Base-by-base conservation (phyloP, 2,113 vertebrate species). In the Semnornis frantzii region DNA sequence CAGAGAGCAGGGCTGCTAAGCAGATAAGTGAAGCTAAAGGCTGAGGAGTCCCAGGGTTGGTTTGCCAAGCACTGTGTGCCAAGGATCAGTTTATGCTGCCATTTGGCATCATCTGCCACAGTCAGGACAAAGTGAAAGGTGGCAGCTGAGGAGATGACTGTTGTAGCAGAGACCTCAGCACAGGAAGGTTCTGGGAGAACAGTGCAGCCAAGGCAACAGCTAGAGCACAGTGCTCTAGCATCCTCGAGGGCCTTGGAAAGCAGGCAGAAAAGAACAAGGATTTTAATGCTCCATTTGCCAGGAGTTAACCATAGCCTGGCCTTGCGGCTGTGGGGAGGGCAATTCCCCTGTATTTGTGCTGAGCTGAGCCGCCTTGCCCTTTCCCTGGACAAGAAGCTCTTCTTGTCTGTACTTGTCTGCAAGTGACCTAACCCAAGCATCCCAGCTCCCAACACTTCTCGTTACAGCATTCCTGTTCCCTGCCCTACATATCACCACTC, bases 11-110 rank as follows among this genome's bases (percentile, higher is more conserved):
- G 60, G 58, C 90, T 90, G 39, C 60, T 69, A 84, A 66, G 69
- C 80, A 90, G 65, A 62, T 94, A 93, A 90, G 65, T 48, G 79
- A 91, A 91, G 62, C 81, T 91, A 90, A 85, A 76, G 48, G 46
- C 72, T 94, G 85, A 78, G 72, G 90, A 46, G 87, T 75, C 91
- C 55, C 62, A 78, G 39, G 34, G n/a, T 10, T 54, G 75, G 20
- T 88, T 72, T 94, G 88, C 82, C 87, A 83, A 86, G 64, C 21
- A 23, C 59, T 20, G 12, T 14, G 80, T 87, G 80, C 75, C 70
- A 82, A 13, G 55, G 34, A 72, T 78, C 76, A 23, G 12, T 89
- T 72, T 44, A 39, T 66, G 50, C 54, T 88, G 69, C 82, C 46
- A 33, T 74, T 90, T 83, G 77, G 65, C 65, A 52, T 42, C 7